A percentile compares a stretch with the other conserved stretches of the same genome.
Conservation (phyloP, 2,888 invertebrate species). For the Tiphia femorata region DNA sequence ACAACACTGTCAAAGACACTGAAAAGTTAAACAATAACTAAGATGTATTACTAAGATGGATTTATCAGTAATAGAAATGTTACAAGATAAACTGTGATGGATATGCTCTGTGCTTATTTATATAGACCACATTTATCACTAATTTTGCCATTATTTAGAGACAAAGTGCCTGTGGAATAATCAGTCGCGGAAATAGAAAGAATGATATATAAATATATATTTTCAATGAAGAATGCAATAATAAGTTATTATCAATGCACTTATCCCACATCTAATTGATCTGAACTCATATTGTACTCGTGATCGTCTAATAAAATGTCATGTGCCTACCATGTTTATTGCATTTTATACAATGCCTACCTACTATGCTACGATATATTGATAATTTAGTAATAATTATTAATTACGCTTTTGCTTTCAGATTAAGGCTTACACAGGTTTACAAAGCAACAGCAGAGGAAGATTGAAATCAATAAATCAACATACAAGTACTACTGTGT, state of each 20-base stretch:
- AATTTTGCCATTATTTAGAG: conserved; percentile 52
- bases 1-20: too few relatives aligned
- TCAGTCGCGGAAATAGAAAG: conserved; percentile 48
- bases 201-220: conserved; percentile 49
- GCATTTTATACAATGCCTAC: conserved; percentile 9
- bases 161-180: conserved; percentile 64
- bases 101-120: conserved; percentile 36
- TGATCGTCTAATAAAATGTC: conserved; percentile 60
- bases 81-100: conserved; percentile 34
- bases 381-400: conserved; percentile 3
- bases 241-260: conserved; percentile 49
- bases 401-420: conserved; percentile 21
- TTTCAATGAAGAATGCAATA: conserved; percentile 60
- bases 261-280: conserved; percentile 51
- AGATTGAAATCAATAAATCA: conserved; percentile 13
- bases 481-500: conserved; percentile 11
- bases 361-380: background rate
- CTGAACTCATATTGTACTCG: conserved; percentile 56
- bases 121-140: conserved; percentile 39
- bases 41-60: too few relatives aligned
- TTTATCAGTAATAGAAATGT: conserved; percentile 27
- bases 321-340: conserved; percentile 51
- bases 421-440: conserved; percentile 23
- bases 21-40: too few relatives aligned
- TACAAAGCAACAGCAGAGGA: conserved; percentile 15